These are phyloP conservation scores for Liodrosophila aerea DNA, from an alignment of 2,888 invertebrate species.

Conservation along the genomic window DNA sequence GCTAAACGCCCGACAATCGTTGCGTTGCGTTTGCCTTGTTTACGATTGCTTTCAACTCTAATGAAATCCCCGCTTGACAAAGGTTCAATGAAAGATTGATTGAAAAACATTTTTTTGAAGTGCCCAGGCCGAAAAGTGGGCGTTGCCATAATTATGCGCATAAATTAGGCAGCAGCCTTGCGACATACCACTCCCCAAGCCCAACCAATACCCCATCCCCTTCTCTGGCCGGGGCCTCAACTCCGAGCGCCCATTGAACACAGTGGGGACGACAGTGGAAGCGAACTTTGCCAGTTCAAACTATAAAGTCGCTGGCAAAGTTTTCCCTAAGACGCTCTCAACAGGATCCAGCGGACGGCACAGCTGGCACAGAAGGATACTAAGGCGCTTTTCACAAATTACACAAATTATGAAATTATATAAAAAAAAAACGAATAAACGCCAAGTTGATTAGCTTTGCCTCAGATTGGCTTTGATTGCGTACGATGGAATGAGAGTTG, in stretches of 20 bases:
- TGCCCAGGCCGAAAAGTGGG: constrained; percentile 46
- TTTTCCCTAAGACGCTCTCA: neutral
- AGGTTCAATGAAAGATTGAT: constrained; percentile 75
- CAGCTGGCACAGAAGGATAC: constrained; percentile 4
- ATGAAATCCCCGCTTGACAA: constrained; percentile 71
- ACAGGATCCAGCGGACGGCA: neutral
- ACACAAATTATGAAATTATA: constrained; percentile 67
- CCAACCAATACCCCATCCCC: neutral
- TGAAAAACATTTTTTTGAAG: constrained; percentile 69
- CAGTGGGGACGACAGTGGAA: neutral
- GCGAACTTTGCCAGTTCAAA: constrained; percentile 22
- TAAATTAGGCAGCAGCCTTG: constrained; percentile 58
- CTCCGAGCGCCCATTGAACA: neutral
- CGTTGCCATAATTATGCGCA: constrained; percentile 70
- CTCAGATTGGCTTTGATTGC: constrained; percentile 54
- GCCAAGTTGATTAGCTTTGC: constrained; percentile 62
- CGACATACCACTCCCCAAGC: neutral
- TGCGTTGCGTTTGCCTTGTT: constrained; percentile 25
- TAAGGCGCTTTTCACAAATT: constrained; percentile 47
- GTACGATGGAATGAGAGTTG: constrained; percentile 18
- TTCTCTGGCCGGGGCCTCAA: constrained; percentile 17
- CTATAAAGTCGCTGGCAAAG: constrained; percentile 42
- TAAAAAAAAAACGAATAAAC: no score
- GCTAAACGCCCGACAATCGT: constrained; percentile 52
- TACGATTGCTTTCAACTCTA: constrained; percentile 63